These are phyloP conservation scores for Dexiosoma caninum DNA, from an alignment of 2,888 invertebrate species.

Conservation along the genomic window DNA sequence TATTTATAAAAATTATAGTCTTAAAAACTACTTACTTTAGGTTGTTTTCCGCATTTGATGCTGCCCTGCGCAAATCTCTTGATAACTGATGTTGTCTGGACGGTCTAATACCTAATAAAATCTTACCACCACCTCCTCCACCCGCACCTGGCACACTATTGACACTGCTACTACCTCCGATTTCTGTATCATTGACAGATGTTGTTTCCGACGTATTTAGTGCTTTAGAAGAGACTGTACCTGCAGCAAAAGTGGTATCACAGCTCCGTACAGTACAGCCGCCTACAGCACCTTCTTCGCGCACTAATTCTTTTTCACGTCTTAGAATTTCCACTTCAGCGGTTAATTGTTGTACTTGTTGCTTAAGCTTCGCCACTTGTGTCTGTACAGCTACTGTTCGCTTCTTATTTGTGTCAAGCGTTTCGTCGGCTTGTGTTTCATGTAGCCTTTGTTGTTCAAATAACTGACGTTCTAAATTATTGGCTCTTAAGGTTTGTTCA, in stretches of 20 bases:
- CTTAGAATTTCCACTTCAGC: slow-evolving; percentile 79
- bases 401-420: slow-evolving; percentile 81
- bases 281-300: slow-evolving; percentile 78
- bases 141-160: slow-evolving; percentile 62
- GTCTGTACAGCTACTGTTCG: slow-evolving; percentile 82
- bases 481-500: slow-evolving; percentile 79
- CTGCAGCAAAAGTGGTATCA: slow-evolving; percentile 63
- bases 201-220: slow-evolving; percentile 59
- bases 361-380: slow-evolving; percentile 82
- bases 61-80: slow-evolving; percentile 81
- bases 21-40: slow-evolving; percentile 80
- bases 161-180: neutral
- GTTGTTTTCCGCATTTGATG: slow-evolving; percentile 82
- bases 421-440: slow-evolving; percentile 81
- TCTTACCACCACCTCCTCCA: slow-evolving; percentile 67
- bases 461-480: slow-evolving; percentile 80
- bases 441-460: slow-evolving; percentile 79
- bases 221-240: slow-evolving; percentile 46
- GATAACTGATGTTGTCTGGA: slow-evolving; percentile 80
- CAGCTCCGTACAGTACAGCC: slow-evolving; percentile 66
- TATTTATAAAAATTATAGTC: too few relatives aligned
- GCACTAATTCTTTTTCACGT: slow-evolving; percentile 79
- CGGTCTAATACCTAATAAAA: slow-evolving; percentile 72
- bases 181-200: slow-evolving; percentile 9
- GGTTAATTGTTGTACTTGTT: slow-evolving; percentile 84